Evolutionary conservation across 2,797 vertebrate species (phyloP).

Genomic region (Petrocephalus sullivani): DNA sequence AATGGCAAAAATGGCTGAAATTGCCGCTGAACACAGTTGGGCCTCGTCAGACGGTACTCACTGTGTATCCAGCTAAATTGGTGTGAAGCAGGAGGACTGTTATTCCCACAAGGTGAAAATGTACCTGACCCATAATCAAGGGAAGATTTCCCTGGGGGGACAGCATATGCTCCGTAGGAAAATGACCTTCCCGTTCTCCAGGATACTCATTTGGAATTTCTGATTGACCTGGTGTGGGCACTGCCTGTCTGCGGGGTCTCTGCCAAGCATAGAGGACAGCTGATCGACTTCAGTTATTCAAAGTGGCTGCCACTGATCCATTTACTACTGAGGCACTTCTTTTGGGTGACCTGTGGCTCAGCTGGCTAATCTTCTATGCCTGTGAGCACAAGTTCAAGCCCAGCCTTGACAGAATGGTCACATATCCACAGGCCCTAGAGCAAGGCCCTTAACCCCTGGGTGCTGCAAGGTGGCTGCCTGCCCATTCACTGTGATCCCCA

Average conservation of each 20-base stretch:
- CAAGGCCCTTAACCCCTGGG: background rate
- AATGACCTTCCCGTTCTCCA: background rate
- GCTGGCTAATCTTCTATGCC: background rate
- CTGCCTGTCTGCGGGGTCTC: background rate
- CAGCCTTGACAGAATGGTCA: background rate
- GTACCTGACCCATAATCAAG: background rate
- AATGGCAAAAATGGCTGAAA: background rate
- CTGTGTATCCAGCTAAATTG: background rate
- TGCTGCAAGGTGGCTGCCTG: background rate
- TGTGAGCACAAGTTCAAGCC: background rate
- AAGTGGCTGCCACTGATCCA: background rate
- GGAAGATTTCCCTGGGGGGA: background rate
- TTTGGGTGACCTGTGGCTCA: background rate
- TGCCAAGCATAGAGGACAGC: background rate
- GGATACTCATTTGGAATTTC: background rate
- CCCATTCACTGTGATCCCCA: background rate
- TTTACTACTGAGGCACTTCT: background rate
- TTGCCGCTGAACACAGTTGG: background rate
- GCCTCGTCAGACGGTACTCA: background rate
- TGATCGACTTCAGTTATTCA: background rate
- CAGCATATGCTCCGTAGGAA: background rate
- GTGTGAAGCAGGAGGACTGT: background rate
- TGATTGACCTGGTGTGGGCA: background rate
- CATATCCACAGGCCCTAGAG: background rate
- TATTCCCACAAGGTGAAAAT: background rate